A percentile compares a stretch with the other conserved stretches of the same genome.
These are phyloP conservation scores for Eptatretus atami DNA, from an alignment of 2,797 vertebrate genomes.

Conservation along the genomic window DNA sequence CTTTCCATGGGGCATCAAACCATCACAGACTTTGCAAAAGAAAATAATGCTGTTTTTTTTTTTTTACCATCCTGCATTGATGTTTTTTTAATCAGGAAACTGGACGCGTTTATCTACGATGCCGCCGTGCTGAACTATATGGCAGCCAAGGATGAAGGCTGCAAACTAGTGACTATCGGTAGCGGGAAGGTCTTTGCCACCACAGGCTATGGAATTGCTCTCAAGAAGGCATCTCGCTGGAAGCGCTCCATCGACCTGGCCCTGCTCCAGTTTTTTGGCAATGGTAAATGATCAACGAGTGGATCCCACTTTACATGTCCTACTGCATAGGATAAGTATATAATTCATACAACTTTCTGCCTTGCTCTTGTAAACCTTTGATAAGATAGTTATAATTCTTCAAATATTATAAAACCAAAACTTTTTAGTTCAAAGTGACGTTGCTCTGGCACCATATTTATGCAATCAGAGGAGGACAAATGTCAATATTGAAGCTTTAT, in stretches of 20 bases:
- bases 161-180: slow-evolving; percentile 91
- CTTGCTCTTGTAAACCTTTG: no score
- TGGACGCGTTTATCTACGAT: slow-evolving; percentile 88
- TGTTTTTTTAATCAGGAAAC: slow-evolving; percentile 27
- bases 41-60: background rate
- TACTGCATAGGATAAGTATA: no score
- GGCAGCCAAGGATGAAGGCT: slow-evolving; percentile 87
- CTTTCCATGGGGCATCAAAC: background rate
- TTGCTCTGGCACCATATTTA: no score
- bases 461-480: no score
- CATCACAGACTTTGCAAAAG: background rate
- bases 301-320: no score
- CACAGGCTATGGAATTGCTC: slow-evolving; percentile 76
- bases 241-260: slow-evolving; percentile 71
- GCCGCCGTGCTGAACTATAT: slow-evolving; percentile 94
- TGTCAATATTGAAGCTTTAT: no score
- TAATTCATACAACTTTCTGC: no score
- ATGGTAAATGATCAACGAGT: slow-evolving; percentile 22
- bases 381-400: no score
- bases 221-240: slow-evolving; percentile 81
- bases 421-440: no score
- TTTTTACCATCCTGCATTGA: background rate
- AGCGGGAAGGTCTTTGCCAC: slow-evolving; percentile 92
- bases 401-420: no score
- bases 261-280: slow-evolving; percentile 75